These are phyloP conservation scores for Vidua chalybeata DNA, from an alignment of 2,113 vertebrate species.

Conservation along the genomic window DNA sequence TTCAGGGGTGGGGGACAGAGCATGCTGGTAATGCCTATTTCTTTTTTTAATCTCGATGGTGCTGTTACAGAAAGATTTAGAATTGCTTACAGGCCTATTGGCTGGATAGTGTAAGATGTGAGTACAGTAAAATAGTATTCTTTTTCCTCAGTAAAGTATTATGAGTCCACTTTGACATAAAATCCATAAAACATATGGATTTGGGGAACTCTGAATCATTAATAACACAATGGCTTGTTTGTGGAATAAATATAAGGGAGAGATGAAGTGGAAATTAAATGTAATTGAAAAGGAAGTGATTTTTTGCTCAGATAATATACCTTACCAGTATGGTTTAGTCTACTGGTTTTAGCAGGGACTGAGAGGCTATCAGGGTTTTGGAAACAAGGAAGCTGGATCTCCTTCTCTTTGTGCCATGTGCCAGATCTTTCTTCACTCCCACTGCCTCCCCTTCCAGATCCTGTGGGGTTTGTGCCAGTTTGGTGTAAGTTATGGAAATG, in stretches of 20 bases:
- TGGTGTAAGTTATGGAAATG: not conserved
- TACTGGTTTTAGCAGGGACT: not conserved
- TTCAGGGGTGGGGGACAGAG: not conserved
- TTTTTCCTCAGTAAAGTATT: conserved; percentile 58
- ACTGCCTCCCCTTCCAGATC: not conserved
- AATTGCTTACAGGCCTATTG: not conserved
- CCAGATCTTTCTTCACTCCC: not conserved
- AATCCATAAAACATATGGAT: conserved; percentile 54
- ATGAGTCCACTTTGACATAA: conserved; percentile 37
- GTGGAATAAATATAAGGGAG: conserved; percentile 27
- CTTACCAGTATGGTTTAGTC: not conserved
- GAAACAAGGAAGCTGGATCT: not conserved
- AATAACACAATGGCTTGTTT: conserved; percentile 44
- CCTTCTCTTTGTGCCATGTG: not conserved
- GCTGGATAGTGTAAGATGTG: not conserved
- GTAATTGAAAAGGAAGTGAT: conserved; percentile 20
- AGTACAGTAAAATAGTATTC: conserved; percentile 39
- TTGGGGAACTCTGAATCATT: conserved; percentile 5
- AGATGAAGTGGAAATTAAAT: conserved; percentile 37
- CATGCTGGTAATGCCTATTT: not conserved
- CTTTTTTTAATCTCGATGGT: conserved; percentile 18
- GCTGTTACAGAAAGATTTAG: conserved; percentile 3
- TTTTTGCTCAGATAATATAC: not conserved
- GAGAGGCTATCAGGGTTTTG: not conserved
- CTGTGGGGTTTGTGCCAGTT: not conserved